A percentile compares a stretch with the other conserved stretches of the same genome.
Conservation (phyloP, 2,888 invertebrate species). For the Microplitis manilae region DNA sequence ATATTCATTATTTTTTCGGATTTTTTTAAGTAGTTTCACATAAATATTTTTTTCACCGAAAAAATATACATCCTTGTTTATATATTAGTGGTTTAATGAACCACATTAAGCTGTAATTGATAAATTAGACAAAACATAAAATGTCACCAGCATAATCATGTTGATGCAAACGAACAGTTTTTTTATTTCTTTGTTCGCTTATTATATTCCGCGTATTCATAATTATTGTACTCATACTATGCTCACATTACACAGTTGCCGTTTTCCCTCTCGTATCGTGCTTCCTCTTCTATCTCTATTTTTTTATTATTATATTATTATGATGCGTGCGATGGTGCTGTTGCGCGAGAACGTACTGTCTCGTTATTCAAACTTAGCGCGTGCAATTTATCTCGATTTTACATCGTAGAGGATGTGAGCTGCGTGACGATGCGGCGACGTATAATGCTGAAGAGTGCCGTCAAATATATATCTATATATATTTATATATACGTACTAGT, state of each 20-base stretch:
- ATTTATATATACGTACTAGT: constrained; percentile 34
- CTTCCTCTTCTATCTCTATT: constrained; percentile 38
- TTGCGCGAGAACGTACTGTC: constrained; percentile 57
- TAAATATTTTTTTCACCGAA: too few relatives aligned
- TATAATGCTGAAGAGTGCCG: constrained; percentile 24
- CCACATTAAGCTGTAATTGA: constrained; percentile 46
- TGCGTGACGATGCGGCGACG: constrained; percentile 58
- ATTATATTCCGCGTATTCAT: background rate
- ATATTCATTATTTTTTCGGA: too few relatives aligned
- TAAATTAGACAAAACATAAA: constrained; percentile 50
- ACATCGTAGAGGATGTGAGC: constrained; percentile 65
- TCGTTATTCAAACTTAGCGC: constrained; percentile 67
- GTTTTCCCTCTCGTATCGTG: background rate
- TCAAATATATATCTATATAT: background rate
- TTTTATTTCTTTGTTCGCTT: background rate
- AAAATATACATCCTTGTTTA: background rate
- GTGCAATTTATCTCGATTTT: constrained; percentile 67
- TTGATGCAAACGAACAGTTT: background rate
- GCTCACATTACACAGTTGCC: background rate
- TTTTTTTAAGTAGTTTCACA: too few relatives aligned
- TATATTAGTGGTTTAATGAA: constrained; percentile 23
- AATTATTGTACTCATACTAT: background rate
- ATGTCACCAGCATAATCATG: constrained; percentile 32
- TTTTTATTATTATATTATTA: constrained; percentile 16
- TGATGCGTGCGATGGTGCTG: constrained; percentile 3